Evolutionary conservation across 2,113 vertebrate genomes (phyloP).

Genomic region (Eleginops maclovinus): DNA sequence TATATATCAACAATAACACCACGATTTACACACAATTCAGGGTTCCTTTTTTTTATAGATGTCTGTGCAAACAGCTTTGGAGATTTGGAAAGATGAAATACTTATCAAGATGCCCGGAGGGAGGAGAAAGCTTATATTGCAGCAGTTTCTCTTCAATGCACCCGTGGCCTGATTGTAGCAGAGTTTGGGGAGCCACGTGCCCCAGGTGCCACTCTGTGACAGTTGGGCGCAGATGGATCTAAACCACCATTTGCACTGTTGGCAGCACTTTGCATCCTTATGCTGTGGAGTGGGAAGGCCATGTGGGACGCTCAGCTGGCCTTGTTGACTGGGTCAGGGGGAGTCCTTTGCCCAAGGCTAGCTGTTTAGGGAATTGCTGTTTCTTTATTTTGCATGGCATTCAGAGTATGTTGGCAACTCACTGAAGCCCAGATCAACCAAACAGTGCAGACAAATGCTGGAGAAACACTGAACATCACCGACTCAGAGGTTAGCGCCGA

Average conservation of each 20-base stretch:
- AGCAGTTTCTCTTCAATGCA: conserved; percentile 64
- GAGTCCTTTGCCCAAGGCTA: conserved; percentile 51
- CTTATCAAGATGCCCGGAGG: conserved; percentile 55
- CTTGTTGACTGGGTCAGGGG: conserved; percentile 54
- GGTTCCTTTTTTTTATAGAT: conserved; percentile 55
- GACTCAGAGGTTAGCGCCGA: conserved; percentile 5
- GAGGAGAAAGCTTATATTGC: conserved; percentile 52
- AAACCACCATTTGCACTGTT: conserved; percentile 75
- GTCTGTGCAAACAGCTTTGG: conserved; percentile 53
- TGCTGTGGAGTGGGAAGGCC: conserved; percentile 70
- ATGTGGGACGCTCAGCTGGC: conserved; percentile 73
- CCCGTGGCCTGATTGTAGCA: conserved; percentile 64
- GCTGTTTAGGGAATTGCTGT: conserved; percentile 47
- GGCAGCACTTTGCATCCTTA: conserved; percentile 79
- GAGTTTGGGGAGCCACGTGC: conserved; percentile 58
- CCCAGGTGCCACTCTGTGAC: conserved; percentile 67
- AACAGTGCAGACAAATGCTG: conserved; percentile 4
- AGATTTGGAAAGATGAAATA: conserved; percentile 61
- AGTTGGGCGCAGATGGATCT: conserved; percentile 71
- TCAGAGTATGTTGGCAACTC: conserved; percentile 22
- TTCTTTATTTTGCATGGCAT: conserved; percentile 53
- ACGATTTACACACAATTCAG: conserved; percentile 40
- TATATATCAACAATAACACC: conserved; percentile 70
- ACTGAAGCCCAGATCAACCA: conserved; percentile 8
- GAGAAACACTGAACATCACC: conserved; percentile 6